Percentiles rank a stretch among this genome's conserved stretches.
These are phyloP conservation scores for Plagodis pulveraria DNA, from an alignment of 2,888 invertebrate species.

Conservation along the genomic window DNA sequence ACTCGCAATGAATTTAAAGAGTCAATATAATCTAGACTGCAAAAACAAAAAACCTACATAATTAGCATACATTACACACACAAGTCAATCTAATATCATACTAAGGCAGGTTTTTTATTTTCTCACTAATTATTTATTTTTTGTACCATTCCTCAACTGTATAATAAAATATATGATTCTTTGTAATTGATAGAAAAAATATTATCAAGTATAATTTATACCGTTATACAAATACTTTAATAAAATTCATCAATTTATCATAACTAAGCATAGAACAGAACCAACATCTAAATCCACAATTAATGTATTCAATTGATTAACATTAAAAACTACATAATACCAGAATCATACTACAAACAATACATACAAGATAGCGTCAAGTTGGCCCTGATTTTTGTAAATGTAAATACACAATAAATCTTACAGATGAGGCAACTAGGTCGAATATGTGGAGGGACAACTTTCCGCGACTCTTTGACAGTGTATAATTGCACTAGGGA, in stretches of 20 bases:
- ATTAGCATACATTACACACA: slow-evolving; percentile 12
- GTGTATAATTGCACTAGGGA: neutral
- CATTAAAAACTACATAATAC: slow-evolving; percentile 49
- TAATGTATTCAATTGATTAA: slow-evolving; percentile 20
- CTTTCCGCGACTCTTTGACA: slow-evolving; percentile 1
- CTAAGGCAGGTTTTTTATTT: slow-evolving; percentile 30
- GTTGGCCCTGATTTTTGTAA: slow-evolving; percentile 8
- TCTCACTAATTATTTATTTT: slow-evolving; percentile 29
- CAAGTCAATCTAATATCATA: slow-evolving; percentile 19
- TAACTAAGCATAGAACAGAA: slow-evolving; percentile 60
- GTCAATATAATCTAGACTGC: slow-evolving; percentile 23
- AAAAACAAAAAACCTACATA: slow-evolving; percentile 14
- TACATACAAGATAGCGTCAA: slow-evolving; percentile 18
- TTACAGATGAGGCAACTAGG: slow-evolving; percentile 20
- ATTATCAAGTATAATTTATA: slow-evolving; percentile 40
- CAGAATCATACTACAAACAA: slow-evolving; percentile 45
- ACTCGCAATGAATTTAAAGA: slow-evolving; percentile 34
- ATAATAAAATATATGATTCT: slow-evolving; percentile 50
- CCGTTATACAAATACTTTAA: slow-evolving; percentile 46
- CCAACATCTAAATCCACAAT: slow-evolving; percentile 39
- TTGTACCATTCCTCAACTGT: slow-evolving; percentile 69
- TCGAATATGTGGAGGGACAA: slow-evolving; percentile 9
- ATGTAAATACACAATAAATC: slow-evolving; percentile 16
- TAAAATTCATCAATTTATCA: slow-evolving; percentile 59
- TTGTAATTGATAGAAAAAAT: slow-evolving; percentile 70